Conservation (phyloP, 2,113 vertebrate genomes). For the Ptilorrhoa leucosticta region DNA sequence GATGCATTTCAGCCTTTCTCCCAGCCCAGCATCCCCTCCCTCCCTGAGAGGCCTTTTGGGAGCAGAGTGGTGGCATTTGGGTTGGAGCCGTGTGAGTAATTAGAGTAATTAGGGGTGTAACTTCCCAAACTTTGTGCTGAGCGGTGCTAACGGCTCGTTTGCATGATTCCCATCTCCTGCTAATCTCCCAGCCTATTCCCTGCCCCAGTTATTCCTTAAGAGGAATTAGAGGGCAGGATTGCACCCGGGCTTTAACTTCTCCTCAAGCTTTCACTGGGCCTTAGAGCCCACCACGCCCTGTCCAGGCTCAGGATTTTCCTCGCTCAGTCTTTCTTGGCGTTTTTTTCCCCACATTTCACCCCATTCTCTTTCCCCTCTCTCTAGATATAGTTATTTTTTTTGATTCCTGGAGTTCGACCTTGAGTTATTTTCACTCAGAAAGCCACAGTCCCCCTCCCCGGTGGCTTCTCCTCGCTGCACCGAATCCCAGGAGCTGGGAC, state of each 20-base stretch:
- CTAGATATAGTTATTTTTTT: no score
- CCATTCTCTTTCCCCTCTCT: neutral
- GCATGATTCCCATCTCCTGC: neutral
- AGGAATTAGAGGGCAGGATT: neutral
- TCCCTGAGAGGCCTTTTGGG: neutral
- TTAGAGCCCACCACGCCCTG: neutral
- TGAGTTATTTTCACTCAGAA: neutral
- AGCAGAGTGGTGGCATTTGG: neutral
- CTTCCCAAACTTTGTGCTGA: neutral
- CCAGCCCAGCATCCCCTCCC: neutral
- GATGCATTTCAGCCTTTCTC: neutral
- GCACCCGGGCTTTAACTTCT: neutral
- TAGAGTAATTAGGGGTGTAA: neutral
- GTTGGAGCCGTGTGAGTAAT: neutral
- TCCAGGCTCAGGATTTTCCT: neutral
- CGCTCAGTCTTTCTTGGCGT: neutral
- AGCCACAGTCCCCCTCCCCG: accelerated
- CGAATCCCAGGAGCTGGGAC: neutral
- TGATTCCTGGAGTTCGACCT: neutral
- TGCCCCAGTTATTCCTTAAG: accelerated
- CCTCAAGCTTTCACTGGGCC: neutral
- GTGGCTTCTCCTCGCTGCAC: neutral
- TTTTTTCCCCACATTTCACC: neutral
- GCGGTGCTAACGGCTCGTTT: neutral
- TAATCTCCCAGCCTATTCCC: neutral